phyloP scores from a whole-genome alignment of 2,888 invertebrate genomes.

The Cataglyphis altisquamis region DNA sequence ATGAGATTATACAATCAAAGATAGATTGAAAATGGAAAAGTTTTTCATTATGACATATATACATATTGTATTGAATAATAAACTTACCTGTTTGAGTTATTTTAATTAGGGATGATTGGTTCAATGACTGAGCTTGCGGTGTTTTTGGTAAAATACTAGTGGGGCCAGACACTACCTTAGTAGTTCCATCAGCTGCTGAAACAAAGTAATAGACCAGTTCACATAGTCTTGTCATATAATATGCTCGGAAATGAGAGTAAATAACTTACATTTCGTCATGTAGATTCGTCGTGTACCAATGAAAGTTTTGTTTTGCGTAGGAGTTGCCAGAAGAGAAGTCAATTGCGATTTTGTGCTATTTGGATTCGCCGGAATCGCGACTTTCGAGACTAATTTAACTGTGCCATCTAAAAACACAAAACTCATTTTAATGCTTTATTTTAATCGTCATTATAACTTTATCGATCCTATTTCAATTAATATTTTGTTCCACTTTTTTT shows the following conservation, averaged over 20 bases:
- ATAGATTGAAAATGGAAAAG: not conserved
- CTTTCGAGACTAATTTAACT: constrained; percentile 90
- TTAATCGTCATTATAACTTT: not conserved
- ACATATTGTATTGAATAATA: constrained; percentile 13
- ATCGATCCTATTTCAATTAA: not conserved
- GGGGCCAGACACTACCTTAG: constrained; percentile 89
- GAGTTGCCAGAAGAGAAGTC: constrained; percentile 89
- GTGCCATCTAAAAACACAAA: constrained; percentile 87
- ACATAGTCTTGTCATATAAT: constrained; percentile 10
- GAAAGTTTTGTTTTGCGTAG: constrained; percentile 89
- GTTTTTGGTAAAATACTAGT: constrained; percentile 88
- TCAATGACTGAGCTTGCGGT: constrained; percentile 83
- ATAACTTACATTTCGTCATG: constrained; percentile 90
- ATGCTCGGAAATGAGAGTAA: not conserved
- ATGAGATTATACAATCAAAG: not conserved
- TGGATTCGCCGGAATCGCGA: constrained; percentile 88
- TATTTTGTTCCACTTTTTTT: not conserved
- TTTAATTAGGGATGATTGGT: constrained; percentile 87
- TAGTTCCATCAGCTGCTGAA: constrained; percentile 89
- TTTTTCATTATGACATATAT: not conserved
- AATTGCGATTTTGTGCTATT: constrained; percentile 89
- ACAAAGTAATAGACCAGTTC: constrained; percentile 10
- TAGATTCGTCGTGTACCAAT: constrained; percentile 90
- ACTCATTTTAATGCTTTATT: not conserved
- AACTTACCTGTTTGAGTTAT: constrained; percentile 82